Base-by-base conservation (phyloP, 2,113 vertebrate species). In the Neodontobutis hainanensis region DNA sequence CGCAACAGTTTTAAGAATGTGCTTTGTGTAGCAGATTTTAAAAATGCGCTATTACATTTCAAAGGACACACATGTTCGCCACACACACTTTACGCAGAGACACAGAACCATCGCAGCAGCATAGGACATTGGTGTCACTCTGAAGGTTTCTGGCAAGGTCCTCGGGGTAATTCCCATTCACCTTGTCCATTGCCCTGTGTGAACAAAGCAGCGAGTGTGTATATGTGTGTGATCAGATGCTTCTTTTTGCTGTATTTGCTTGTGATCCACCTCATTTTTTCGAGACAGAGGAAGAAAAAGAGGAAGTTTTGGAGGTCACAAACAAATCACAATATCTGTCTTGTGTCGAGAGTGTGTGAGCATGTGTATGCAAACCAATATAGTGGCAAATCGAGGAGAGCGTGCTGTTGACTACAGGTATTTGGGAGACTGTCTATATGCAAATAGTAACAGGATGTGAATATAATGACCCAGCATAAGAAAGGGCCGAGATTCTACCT, bases 1-100 rank as follows among this genome's bases (percentile, higher is more conserved):
- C 60, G 57, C 73, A 68, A 69, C 48, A 75, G 69, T 81, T 86
- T 87, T 77, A 34, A 83, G 70, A 93, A 92, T 91, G 78, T 93
- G 90, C 90, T 92, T 89, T 90, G 87, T 89, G 80, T 82, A 88
- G 91, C 90, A 92, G 80, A 91, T 91, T 93, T 88, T 85, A 44
- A 88, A n/a, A 85, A 88, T 61, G 62, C 68, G 48, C 73, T 78
- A 90, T 90, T 91, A 75, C 82, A 73, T 87, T 90, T 90, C 64
- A 89, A 88, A 87, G 85, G 82, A 84, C 70, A 68, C 63, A 59
- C 65, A 65, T 81, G 66, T 68, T 80, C 68, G 52, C 52, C 68
- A 46, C 68, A 60, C 71, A 56, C 59, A 78, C 71, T 36, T 53
- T 35, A 27, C 58, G 44, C 58, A 71, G 45, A 63, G 43, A 65